These are phyloP conservation scores for Coryphaenoides rupestris DNA, from an alignment of 2,113 vertebrate genomes.

Conservation along the genomic window DNA sequence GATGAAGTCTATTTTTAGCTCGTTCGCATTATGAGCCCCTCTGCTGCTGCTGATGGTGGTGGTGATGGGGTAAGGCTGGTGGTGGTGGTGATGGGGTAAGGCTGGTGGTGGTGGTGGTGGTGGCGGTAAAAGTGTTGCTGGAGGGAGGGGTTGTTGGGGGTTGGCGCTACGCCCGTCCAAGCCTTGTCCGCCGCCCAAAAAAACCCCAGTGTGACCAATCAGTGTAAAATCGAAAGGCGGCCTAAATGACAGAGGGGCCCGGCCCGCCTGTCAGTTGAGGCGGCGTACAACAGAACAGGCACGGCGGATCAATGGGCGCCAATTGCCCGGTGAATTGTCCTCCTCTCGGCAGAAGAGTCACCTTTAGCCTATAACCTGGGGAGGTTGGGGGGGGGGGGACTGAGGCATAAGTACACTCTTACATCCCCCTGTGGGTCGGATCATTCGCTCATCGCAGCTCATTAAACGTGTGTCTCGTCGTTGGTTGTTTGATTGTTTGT, in stretches of 20 bases:
- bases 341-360: slow-evolving; percentile 24
- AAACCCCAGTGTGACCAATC: slow-evolving; percentile 30
- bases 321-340: slow-evolving; percentile 15
- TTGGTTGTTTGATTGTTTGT: too few species aligned
- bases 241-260: neutral
- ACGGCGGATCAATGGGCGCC: slow-evolving; percentile 8
- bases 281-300: slow-evolving; percentile 7
- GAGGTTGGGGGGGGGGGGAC: too few species aligned
- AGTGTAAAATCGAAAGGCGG: slow-evolving; percentile 21
- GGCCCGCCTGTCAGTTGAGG: slow-evolving; percentile 6
- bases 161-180: slow-evolving; percentile 4
- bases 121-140: too few species aligned
- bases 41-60: slow-evolving; percentile 37
- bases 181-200: too few species aligned
- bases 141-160: slow-evolving; percentile 17
- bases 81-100: slow-evolving; percentile 8
- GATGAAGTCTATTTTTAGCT: slow-evolving; percentile 50
- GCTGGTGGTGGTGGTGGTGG: slow-evolving; percentile 18
- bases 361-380: slow-evolving; percentile 11
- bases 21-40: slow-evolving; percentile 36
- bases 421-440: neutral
- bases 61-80: slow-evolving; percentile 11
- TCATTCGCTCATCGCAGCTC: neutral
- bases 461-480: too few species aligned
- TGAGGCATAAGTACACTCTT: neutral